These are phyloP conservation scores for Anabacerthia variegaticeps DNA, from an alignment of 2,797 vertebrate species.

Conservation along the genomic window DNA sequence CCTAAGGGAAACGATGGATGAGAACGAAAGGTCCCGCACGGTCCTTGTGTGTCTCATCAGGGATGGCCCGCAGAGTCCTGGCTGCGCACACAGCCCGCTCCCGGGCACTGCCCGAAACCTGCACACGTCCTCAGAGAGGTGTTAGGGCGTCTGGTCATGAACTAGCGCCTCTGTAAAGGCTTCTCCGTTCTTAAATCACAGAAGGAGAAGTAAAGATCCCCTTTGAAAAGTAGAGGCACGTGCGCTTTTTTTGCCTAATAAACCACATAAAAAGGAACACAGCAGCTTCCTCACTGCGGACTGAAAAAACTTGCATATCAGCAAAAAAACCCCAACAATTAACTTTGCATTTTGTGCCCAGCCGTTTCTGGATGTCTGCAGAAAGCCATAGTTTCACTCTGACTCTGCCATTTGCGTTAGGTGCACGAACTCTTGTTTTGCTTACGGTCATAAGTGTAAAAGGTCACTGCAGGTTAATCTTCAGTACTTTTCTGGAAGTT, in stretches of 20 bases:
- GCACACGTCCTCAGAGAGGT: accelerated
- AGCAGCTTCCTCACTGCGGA: neutral
- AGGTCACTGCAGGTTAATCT: neutral
- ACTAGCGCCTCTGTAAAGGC: accelerated
- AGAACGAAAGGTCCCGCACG: accelerated
- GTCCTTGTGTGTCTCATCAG: accelerated
- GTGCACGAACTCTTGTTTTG: neutral
- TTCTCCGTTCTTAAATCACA: accelerated
- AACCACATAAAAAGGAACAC: neutral
- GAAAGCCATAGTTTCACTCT: neutral
- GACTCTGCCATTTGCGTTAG: neutral
- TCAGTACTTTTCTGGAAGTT: neutral
- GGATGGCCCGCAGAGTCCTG: accelerated
- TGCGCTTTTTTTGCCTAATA: neutral
- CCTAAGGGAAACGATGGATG: accelerated
- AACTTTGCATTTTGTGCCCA: neutral
- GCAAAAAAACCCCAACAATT: neutral
- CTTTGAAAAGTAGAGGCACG: accelerated
- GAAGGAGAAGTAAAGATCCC: neutral
- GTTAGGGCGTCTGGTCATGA: too few relatives aligned
- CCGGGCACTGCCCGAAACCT: accelerated
- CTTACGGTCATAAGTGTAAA: neutral
- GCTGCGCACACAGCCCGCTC: accelerated
- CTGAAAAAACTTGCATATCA: neutral
- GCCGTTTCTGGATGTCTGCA: neutral